Conservation (phyloP, 1,140 invertebrate species). For the Danaus melanippus region DNA sequence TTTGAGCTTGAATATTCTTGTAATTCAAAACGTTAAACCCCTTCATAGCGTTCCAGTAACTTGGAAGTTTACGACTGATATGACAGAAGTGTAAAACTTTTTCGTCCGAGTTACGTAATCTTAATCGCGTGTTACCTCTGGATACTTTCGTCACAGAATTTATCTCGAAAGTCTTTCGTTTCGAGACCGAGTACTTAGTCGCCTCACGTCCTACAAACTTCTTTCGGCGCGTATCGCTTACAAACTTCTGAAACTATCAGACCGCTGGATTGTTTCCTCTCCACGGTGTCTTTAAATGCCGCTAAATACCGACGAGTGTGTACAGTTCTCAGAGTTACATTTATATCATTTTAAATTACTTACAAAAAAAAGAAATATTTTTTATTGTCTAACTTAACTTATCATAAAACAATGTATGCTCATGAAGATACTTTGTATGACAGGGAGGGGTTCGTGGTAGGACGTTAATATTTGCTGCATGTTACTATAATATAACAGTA, state of each 20-base stretch:
- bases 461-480: too few species aligned
- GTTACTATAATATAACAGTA: too few species aligned
- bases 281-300: constrained; percentile 5
- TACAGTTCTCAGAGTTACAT: too few species aligned
- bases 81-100: constrained; percentile 13
- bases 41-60: too few species aligned
- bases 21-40: too few species aligned
- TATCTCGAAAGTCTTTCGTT: constrained; percentile 16
- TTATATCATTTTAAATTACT: too few species aligned
- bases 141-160: constrained; percentile 23
- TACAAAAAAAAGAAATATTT: too few species aligned
- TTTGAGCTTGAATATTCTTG: too few species aligned
- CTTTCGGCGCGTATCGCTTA: constrained; percentile 16
- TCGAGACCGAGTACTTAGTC: constrained; percentile 16
- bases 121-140: constrained; percentile 24
- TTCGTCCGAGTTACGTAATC: constrained; percentile 21
- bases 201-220: constrained; percentile 20
- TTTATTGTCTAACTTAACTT: too few species aligned
- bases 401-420: too few species aligned
- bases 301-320: background rate
- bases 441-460: too few species aligned
- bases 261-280: constrained; percentile 14
- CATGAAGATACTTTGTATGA: too few species aligned
- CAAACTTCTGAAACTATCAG: constrained; percentile 15
- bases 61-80: constrained; percentile 8